phyloP scores from a whole-genome alignment of 2,888 invertebrate species.

The Oscheius sp. region DNA sequence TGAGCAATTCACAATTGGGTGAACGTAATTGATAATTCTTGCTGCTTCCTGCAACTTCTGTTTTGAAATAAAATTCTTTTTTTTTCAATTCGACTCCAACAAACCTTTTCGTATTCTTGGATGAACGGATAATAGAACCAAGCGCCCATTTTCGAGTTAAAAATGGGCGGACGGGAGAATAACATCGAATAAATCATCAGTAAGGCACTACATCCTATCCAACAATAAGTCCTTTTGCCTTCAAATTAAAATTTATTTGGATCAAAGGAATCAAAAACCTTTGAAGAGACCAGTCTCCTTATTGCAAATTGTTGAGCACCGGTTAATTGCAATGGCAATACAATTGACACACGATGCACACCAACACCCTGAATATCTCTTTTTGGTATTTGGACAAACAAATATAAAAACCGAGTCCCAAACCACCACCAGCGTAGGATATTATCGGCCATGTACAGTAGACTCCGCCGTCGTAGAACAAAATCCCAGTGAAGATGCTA shows the following conservation, averaged over 20 bases:
- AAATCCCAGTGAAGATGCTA: conserved; percentile 17
- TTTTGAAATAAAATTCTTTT: not conserved
- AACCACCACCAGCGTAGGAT: conserved; percentile 13
- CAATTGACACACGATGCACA: conserved; percentile 22
- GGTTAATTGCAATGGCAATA: conserved; percentile 18
- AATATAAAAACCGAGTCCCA: conserved; percentile 3
- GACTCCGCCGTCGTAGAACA: conserved; percentile 16
- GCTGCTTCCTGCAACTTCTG: not conserved
- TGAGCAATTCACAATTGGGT: conserved; percentile 11
- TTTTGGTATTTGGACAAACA: not conserved
- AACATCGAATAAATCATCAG: conserved; percentile 19
- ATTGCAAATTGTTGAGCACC: conserved; percentile 18
- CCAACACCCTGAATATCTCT: conserved; percentile 9
- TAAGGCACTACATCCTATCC: not conserved
- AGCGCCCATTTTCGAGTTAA: conserved; percentile 20
- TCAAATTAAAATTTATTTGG: not conserved
- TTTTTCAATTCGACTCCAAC: not conserved
- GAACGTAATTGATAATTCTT: conserved; percentile 12
- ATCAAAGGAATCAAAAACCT: not conserved
- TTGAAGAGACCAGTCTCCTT: conserved; percentile 4
- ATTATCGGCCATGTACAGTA: conserved; percentile 18
- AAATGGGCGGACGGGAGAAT: conserved; percentile 17
- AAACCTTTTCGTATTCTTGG: not conserved
- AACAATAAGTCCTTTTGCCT: conserved; percentile 5
- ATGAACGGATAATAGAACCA: conserved; percentile 25